Evolutionary conservation across 2,888 invertebrate species (phyloP).

Genomic region (Shargacucullia verbasci): DNA sequence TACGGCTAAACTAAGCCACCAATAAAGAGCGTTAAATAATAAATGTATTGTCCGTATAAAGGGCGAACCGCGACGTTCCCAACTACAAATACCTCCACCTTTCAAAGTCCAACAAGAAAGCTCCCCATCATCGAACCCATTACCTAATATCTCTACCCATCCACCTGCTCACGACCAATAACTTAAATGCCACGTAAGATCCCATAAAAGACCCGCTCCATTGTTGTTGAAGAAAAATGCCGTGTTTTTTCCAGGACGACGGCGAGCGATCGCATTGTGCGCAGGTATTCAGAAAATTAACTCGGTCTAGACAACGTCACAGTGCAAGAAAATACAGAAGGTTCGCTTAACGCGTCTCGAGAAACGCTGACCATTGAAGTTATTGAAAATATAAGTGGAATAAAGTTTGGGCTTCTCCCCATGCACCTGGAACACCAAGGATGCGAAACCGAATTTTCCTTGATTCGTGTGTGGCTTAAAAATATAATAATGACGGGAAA

Average conservation of each 20-base stretch:
- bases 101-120: conserved; percentile 16
- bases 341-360: neutral
- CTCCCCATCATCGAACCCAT: conserved; percentile 32
- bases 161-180: conserved; percentile 62
- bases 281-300: conserved; percentile 79
- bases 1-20: too few species aligned
- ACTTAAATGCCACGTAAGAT: conserved; percentile 62
- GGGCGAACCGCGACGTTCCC: neutral
- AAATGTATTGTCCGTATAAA: neutral
- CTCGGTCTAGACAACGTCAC: conserved; percentile 72
- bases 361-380: too few species aligned
- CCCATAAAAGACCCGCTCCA: conserved; percentile 54
- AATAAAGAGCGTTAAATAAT: too few species aligned
- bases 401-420: too few species aligned
- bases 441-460: too few species aligned
- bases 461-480: too few species aligned
- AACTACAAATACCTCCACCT: conserved; percentile 24
- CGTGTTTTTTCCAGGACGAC: conserved; percentile 60
- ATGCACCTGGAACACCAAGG: too few species aligned
- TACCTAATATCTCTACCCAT: conserved; percentile 50
- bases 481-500: too few species aligned
- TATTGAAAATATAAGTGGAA: too few species aligned
- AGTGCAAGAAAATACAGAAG: neutral
- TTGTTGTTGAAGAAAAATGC: conserved; percentile 70
- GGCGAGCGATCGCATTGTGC: conserved; percentile 67